phyloP scores from a whole-genome alignment of 2,113 vertebrate species.

The Puffinus mauretanicus region DNA sequence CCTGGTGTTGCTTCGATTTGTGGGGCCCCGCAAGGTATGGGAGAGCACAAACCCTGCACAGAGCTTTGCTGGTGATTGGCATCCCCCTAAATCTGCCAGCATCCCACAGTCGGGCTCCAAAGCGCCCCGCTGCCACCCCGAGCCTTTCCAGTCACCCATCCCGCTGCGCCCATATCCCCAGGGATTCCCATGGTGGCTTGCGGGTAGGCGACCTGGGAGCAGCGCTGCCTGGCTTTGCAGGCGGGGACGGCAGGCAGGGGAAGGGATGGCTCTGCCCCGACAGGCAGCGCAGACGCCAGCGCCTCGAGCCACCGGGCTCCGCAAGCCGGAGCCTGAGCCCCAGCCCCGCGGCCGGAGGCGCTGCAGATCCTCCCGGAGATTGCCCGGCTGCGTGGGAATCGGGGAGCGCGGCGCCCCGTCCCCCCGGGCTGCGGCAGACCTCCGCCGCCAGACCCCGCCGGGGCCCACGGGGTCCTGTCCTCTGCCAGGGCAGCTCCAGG shows the following conservation, averaged over 20 bases:
- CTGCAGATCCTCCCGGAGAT: neutral
- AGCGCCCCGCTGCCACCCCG: accelerated
- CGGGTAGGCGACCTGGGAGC: neutral
- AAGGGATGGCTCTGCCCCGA: neutral
- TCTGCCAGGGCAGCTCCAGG: accelerated
- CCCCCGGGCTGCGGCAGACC: neutral
- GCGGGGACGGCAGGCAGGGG: neutral
- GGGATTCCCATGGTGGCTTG: neutral
- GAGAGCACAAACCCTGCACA: neutral
- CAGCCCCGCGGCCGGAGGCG: neutral
- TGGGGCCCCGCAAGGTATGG: neutral
- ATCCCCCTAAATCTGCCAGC: neutral
- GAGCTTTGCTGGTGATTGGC: accelerated
- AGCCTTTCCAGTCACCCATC: neutral
- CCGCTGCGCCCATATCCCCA: accelerated
- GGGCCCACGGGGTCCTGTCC: accelerated
- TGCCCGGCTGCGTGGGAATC: neutral
- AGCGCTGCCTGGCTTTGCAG: neutral
- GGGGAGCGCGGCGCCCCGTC: accelerated
- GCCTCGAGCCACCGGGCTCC: neutral
- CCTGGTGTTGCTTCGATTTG: neutral
- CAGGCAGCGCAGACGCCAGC: neutral
- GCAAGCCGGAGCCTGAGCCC: conserved; percentile 25
- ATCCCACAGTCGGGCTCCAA: neutral
- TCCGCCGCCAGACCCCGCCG: accelerated